phyloP scores from a whole-genome alignment of 2,797 vertebrate genomes.

The Enoplosus armatus region DNA sequence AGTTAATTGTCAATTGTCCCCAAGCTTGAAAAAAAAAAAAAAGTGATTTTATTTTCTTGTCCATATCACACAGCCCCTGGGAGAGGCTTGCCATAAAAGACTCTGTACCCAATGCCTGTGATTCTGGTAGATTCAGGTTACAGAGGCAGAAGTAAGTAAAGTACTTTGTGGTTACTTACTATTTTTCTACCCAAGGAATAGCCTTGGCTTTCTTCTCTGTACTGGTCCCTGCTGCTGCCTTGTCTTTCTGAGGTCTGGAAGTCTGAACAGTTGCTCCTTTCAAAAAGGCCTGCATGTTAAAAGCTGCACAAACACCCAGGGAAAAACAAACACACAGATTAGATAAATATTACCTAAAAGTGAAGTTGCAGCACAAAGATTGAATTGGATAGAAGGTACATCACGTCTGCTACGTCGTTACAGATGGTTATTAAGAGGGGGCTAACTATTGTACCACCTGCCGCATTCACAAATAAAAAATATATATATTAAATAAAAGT shows the following conservation, averaged over 20 bases:
- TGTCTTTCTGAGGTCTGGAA: slow-evolving; percentile 88
- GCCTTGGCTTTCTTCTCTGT: slow-evolving; percentile 89
- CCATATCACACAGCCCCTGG: too few species aligned
- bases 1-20: too few species aligned
- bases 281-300: slow-evolving; percentile 94
- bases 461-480: too few species aligned
- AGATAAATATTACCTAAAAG: background rate
- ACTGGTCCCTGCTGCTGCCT: slow-evolving; percentile 83
- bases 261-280: slow-evolving; percentile 87
- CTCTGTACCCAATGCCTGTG: too few species aligned
- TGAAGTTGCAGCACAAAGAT: background rate
- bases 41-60: too few species aligned
- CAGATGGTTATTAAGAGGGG: background rate
- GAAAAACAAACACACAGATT: background rate
- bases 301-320: background rate
- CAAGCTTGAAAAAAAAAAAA: too few species aligned
- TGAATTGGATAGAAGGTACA: too few species aligned
- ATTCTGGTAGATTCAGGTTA: background rate
- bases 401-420: background rate
- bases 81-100: too few species aligned
- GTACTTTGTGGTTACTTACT: slow-evolving; percentile 84
- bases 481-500: too few species aligned
- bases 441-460: background rate
- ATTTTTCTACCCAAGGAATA: slow-evolving; percentile 98
- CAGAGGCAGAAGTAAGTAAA: background rate